These are phyloP conservation scores for Linnaemya tessellans DNA, from an alignment of 2,888 invertebrate species.

Conservation along the genomic window DNA sequence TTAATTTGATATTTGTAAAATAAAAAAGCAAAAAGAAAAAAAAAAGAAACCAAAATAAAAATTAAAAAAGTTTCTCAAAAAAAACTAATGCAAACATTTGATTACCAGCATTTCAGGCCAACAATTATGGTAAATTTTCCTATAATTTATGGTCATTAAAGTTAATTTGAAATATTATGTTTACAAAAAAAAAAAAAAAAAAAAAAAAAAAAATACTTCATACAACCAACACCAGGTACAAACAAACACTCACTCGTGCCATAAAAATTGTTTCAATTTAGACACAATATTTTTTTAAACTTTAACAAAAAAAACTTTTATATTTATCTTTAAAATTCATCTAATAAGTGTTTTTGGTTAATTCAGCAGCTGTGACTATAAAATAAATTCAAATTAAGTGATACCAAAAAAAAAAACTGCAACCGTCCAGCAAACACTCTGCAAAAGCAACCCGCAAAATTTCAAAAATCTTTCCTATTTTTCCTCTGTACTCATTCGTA, in stretches of 20 bases:
- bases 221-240: not conserved
- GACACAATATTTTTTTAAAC: not conserved
- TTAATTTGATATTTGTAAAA: not conserved
- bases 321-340: slow-evolving; percentile 60
- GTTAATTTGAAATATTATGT: slow-evolving; percentile 62
- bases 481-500: not conserved
- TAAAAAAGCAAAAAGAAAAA: slow-evolving; percentile 29
- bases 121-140: slow-evolving; percentile 66
- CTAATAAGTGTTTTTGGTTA: slow-evolving; percentile 63
- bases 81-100: slow-evolving; percentile 59
- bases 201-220: not conserved
- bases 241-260: not conserved
- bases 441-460: slow-evolving; percentile 41
- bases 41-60: slow-evolving; percentile 26
- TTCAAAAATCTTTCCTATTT: slow-evolving; percentile 7
- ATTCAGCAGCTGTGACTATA: slow-evolving; percentile 70
- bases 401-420: slow-evolving; percentile 38
- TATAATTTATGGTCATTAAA: slow-evolving; percentile 68
- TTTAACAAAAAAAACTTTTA: slow-evolving; percentile 25
- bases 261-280: slow-evolving; percentile 41
- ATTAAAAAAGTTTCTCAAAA: slow-evolving; percentile 31
- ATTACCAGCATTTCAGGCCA: slow-evolving; percentile 38
- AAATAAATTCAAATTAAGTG: slow-evolving; percentile 71
- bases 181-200: not conserved
- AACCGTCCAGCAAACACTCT: not conserved